phyloP scores from a whole-genome alignment of 2,888 invertebrate genomes.

The Tetragonula carbonaria region DNA sequence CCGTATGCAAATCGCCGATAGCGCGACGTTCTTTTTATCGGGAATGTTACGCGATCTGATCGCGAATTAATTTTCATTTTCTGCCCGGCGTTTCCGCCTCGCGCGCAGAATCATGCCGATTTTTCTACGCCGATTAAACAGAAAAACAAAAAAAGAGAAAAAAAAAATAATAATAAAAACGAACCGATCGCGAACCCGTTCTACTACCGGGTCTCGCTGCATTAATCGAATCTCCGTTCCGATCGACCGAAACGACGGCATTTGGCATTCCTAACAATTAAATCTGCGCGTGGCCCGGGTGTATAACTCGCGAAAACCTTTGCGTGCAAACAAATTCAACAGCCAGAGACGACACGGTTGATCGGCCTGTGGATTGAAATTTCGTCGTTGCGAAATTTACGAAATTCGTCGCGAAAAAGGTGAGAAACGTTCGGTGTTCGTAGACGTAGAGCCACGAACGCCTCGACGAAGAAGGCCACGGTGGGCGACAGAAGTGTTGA shows the following conservation, averaged over 20 bases:
- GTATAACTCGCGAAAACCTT: not conserved
- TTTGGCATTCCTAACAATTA: not conserved
- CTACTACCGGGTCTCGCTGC: not conserved
- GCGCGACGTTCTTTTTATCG: constrained; percentile 23
- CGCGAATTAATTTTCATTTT: constrained; percentile 36
- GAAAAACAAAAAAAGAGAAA: not conserved
- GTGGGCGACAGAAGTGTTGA: not conserved
- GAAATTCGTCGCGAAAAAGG: too few relatives aligned
- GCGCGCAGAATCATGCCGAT: not conserved
- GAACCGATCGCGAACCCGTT: not conserved
- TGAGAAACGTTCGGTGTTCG: too few relatives aligned
- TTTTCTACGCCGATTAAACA: not conserved
- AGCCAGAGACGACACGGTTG: too few relatives aligned
- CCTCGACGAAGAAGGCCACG: too few relatives aligned
- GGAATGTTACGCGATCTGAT: constrained; percentile 12
- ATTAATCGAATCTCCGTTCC: constrained; percentile 2
- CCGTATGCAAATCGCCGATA: constrained; percentile 30
- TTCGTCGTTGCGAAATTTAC: too few relatives aligned
- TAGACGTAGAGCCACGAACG: too few relatives aligned
- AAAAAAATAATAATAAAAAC: not conserved
- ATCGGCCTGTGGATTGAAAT: too few relatives aligned
- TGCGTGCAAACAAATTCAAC: not conserved
- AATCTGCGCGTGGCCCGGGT: not conserved
- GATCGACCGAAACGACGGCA: not conserved
- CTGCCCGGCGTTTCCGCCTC: not conserved